Evolutionary conservation across 2,888 invertebrate species (phyloP), one percentile per base, ranked within the genome.

Genomic region (Ophion costatus): DNA sequence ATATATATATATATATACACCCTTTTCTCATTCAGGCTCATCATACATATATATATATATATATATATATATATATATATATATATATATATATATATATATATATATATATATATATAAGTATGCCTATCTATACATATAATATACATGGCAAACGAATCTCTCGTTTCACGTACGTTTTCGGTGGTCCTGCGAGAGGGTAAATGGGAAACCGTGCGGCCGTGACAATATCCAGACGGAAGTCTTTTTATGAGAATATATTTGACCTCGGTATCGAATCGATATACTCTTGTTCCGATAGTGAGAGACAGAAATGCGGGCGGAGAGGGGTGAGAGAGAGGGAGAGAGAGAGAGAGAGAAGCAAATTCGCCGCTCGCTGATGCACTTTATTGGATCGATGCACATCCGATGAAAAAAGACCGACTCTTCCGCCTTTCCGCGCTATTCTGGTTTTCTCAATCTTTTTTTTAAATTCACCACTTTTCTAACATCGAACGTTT

Each of bases 241-340:
- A 82, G 76, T 80, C 74, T 88, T 88, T 86, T 88, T 86, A 87
- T 87, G 83, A 81, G 82, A 85, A 87, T 87, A 87, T 86, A 87
- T 87, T 87, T 83, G 86, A 80, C 81, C 79, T 74, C 66, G 84
- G 84, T 86, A 85, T 86, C 82, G 82, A 88, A 87, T 88, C 88
- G 86, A 88, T 88, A 87, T 77, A 42, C 85, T 51, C 76, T 80
- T 57, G 70, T 79, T 69, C 59, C 76, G 63, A 74, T 63, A 75
- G 73, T 56, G 22, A 51, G 61, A 24, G 64, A 64, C 42, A 64
- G 29, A 61, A 29, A 24, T 17, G 14, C 33, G 64, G 29, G 29
- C 1, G 29, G 29, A 42, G 45, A 42, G 24, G 56, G 71, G 82
- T 38, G 57, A 29, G 38, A 57, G 74, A 67, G 67, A 59, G 59